phyloP scores from a whole-genome alignment of 2,797 vertebrate genomes.

The Pseudomugil tenellus region DNA sequence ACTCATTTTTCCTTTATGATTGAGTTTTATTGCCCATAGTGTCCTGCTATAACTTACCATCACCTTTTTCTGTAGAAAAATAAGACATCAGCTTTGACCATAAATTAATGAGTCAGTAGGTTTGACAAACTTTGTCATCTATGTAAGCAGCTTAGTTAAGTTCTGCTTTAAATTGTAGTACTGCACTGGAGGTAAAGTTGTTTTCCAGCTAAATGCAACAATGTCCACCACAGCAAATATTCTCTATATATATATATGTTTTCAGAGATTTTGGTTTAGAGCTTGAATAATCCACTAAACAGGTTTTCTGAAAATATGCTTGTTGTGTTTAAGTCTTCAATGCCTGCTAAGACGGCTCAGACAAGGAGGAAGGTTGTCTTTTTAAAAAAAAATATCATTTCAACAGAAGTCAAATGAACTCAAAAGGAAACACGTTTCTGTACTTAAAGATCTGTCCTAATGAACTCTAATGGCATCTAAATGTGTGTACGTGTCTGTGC shows the following conservation, averaged over 20 bases:
- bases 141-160: not conserved
- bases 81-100: not conserved
- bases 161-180: not conserved
- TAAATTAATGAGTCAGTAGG: not conserved
- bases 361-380: not conserved
- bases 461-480: not conserved
- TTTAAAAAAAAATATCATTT: not conserved
- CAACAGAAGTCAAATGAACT: not conserved
- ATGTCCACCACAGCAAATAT: not conserved
- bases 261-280: not conserved
- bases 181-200: not conserved
- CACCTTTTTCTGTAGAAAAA: not conserved
- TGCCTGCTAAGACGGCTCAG: not conserved
- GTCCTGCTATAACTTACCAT: not conserved
- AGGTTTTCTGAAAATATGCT: not conserved
- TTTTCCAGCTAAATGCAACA: not conserved
- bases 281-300: not conserved
- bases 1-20: not conserved
- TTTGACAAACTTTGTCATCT: not conserved
- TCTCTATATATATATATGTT: not conserved
- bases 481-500: slow-evolving; percentile 4
- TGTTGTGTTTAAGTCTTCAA: not conserved
- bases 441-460: not conserved
- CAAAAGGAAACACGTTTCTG: not conserved
- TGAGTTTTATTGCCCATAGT: not conserved